A percentile compares a stretch with the other conserved stretches of the same genome.
Conservation (phyloP, 2,113 vertebrate genomes). For the Rousettus leschenaultii region DNA sequence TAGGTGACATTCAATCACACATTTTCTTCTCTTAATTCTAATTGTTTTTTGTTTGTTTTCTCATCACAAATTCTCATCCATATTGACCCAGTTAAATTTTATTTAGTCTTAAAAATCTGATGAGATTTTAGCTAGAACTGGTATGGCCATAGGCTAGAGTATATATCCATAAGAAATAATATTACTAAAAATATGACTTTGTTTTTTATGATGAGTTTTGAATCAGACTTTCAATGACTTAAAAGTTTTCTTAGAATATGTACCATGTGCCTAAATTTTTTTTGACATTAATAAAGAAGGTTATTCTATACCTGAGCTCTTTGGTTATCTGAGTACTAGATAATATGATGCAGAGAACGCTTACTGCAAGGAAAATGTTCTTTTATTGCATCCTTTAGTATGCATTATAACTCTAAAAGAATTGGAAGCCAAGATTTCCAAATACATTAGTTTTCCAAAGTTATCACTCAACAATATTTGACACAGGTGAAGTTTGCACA, state of each 20-base stretch:
- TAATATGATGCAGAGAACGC: conserved; percentile 52
- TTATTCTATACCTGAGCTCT: conserved; percentile 53
- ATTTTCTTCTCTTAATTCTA: not conserved
- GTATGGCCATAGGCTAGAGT: not conserved
- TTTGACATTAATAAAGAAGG: conserved; percentile 68
- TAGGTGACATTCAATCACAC: not conserved
- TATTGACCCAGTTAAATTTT: not conserved
- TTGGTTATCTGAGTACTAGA: conserved; percentile 43
- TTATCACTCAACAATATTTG: conserved; percentile 76
- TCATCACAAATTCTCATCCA: not conserved
- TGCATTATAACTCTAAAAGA: conserved; percentile 61
- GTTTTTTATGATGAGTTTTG: not conserved
- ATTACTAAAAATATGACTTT: not conserved
- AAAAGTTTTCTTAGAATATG: conserved; percentile 60
- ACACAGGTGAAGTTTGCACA: conserved; percentile 63
- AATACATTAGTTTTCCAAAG: conserved; percentile 60
- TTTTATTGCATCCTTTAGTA: conserved; percentile 71
- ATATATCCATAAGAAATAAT: not conserved
- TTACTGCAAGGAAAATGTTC: conserved; percentile 54
- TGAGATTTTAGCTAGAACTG: not conserved
- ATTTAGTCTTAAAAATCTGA: not conserved
- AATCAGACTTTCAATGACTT: conserved; percentile 56
- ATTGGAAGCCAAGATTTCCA: conserved; percentile 56
- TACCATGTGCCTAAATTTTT: not conserved
- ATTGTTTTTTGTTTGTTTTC: not conserved